Evolutionary conservation across 2,797 vertebrate genomes (phyloP), one percentile per base, ranked within the genome.

Genomic region (Ceyx erithaca): DNA sequence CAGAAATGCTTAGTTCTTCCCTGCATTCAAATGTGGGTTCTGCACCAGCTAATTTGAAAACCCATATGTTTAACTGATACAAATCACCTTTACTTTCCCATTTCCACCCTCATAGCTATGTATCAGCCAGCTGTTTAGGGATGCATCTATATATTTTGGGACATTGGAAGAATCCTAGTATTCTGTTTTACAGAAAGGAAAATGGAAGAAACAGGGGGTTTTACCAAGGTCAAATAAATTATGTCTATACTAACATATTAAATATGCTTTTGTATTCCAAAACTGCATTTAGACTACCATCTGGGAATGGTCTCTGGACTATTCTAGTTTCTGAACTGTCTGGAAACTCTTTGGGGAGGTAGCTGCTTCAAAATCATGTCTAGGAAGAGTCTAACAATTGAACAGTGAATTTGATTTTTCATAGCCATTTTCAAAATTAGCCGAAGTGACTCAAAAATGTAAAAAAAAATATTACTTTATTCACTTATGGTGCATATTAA

Each of bases 11-110:
- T 82, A 85, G 49, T 35, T 86, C 35, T 92, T 86, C 41, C 7
- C 12, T 66, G 46, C 49, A 77, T 88, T 78, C 54, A 87, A 82
- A 72, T 87, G 48, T 62, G 30, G 12, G 12, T 20, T 90, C 92
- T 68, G 40, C 80, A 80, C 52, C 21, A 77, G 54, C 77, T 77
- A 62, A 87, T 57, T 85, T 80, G 58, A 90, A 84, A 94, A 79
- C 31, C 48, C 57, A 30, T 73, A 72, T 61, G 37, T 63, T 94
- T 93, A 93, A 82, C 66, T 58, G 68, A 62, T 55, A 68, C 19
- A 85, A 91, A 92, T 90, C 41, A 87, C 31, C 22, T 37, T 70
- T 64, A 58, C 31, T 82, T 82, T 82, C 45, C 23, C 23, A 35
- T 77, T 85, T 81, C 26, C 26, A 40, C 30, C 16, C 17, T 77